phyloP scores from a whole-genome alignment of 2,113 vertebrate genomes.

The Hylia prasina region DNA sequence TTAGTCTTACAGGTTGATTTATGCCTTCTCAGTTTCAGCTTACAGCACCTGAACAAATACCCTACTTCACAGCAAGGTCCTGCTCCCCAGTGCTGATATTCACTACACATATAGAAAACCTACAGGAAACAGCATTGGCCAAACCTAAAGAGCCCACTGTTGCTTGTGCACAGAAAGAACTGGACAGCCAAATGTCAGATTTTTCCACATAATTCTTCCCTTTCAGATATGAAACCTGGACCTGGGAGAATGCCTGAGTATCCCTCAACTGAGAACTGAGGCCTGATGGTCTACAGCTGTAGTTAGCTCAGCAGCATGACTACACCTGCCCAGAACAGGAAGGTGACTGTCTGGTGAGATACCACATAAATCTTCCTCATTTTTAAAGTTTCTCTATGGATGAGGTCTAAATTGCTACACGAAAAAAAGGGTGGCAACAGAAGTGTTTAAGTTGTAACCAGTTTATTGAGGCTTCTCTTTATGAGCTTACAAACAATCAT shows the following conservation, averaged over 20 bases:
- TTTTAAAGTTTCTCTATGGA: neutral
- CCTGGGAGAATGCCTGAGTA: neutral
- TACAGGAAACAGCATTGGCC: neutral
- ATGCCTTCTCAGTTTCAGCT: neutral
- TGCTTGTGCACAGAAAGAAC: neutral
- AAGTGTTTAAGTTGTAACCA: neutral
- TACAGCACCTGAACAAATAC: neutral
- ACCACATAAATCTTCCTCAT: rapidly evolving
- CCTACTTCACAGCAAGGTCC: neutral
- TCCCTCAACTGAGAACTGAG: neutral
- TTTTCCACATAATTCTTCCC: neutral
- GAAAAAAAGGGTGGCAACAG: neutral
- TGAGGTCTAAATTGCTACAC: neutral
- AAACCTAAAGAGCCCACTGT: neutral
- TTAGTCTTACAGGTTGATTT: neutral
- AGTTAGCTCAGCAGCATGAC: neutral
- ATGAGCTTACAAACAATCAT: neutral
- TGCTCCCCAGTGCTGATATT: neutral
- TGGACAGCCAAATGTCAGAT: neutral
- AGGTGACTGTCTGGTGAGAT: neutral
- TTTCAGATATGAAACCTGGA: neutral
- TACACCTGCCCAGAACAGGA: neutral
- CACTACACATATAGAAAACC: neutral
- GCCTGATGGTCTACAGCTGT: neutral
- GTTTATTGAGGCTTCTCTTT: neutral